Conservation (phyloP, 2,113 vertebrate species). For the Lampris megalopsis region DNA sequence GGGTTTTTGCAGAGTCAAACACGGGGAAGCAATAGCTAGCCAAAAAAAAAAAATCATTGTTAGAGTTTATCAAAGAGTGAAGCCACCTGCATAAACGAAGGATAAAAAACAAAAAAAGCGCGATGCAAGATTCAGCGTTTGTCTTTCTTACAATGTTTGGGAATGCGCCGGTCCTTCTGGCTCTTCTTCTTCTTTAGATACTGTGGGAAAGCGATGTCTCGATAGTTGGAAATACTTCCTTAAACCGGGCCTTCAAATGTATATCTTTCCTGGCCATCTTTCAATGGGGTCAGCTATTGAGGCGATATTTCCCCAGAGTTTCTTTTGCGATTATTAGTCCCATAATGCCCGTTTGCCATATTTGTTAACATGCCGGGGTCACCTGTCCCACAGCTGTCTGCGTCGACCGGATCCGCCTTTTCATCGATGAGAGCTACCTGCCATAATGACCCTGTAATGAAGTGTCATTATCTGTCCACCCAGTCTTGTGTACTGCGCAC, state of each 20-base stretch:
- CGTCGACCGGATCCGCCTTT: constrained; percentile 73
- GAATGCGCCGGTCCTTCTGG: neutral
- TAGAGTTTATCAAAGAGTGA: no score
- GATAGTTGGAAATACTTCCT: constrained; percentile 46
- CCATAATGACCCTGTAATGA: constrained; percentile 78
- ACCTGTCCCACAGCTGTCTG: constrained; percentile 77
- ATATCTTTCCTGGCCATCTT: constrained; percentile 61
- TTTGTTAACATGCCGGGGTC: constrained; percentile 76
- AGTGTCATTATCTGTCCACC: constrained; percentile 78
- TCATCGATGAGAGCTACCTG: constrained; percentile 77
- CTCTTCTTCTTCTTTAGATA: constrained; percentile 21
- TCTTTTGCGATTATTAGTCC: constrained; percentile 74
- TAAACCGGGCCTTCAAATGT: constrained; percentile 53
- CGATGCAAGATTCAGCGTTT: neutral
- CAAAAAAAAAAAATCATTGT: no score
- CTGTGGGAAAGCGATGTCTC: constrained; percentile 65
- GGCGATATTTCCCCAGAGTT: constrained; percentile 65
- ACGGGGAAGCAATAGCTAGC: no score
- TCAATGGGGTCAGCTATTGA: constrained; percentile 57
- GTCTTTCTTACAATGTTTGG: neutral
- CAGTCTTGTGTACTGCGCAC: constrained; percentile 74
- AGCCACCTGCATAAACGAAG: no score
- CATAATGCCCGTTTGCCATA: constrained; percentile 74
- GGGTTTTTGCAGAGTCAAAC: no score
- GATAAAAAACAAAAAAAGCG: no score